Conservation (phyloP, 2,797 vertebrate genomes). For the Onychomys torridus region DNA sequence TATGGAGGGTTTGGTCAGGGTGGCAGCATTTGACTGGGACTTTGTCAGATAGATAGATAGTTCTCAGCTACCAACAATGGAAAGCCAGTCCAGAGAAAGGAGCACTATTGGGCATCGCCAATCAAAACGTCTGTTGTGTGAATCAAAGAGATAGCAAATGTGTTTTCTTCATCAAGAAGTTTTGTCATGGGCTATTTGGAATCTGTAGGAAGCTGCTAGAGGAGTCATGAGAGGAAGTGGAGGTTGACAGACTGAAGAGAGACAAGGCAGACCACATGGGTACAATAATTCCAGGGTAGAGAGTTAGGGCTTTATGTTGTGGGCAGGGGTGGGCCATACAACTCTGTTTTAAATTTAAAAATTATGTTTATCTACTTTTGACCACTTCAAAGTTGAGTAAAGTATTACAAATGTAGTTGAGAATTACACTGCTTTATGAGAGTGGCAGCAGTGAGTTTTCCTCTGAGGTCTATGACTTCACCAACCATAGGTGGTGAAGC, state of each 20-base stretch:
- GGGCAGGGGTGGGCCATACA: not conserved
- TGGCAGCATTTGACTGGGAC: not conserved
- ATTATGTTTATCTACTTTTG: not conserved
- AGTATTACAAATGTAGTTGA: not conserved
- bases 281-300: not conserved
- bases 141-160: not conserved
- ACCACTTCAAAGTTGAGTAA: not conserved
- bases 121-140: not conserved
- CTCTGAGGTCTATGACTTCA: not conserved
- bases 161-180: not conserved
- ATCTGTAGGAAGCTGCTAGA: not conserved
- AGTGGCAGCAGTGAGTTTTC: not conserved
- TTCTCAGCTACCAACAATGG: not conserved
- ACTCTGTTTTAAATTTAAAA: not conserved
- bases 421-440: not conserved
- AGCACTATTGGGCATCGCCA: not conserved
- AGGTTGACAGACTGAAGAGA: not conserved
- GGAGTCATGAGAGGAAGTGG: not conserved
- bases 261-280: no score
- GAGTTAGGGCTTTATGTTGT: not conserved
- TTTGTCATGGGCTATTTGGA: not conserved
- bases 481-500: no score
- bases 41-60: not conserved
- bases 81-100: not conserved
- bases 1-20: not conserved